These are phyloP conservation scores for Aspidoscelis tigris DNA, from an alignment of 2,113 vertebrate species.

Conservation along the genomic window DNA sequence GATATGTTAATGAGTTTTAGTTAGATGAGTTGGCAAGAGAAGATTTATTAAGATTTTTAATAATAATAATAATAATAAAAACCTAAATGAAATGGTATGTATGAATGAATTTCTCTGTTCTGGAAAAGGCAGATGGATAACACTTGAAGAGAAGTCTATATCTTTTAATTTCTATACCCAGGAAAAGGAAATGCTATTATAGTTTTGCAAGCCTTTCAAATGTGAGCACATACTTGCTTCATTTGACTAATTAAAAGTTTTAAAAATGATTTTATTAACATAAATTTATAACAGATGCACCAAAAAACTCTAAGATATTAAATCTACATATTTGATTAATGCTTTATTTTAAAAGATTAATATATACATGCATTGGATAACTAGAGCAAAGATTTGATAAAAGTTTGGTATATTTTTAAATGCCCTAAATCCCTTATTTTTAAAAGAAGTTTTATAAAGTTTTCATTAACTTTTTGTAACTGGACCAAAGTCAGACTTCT, in stretches of 20 bases:
- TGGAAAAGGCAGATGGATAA: conserved; percentile 48
- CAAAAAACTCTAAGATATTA: conserved; percentile 17
- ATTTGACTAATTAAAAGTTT: conserved; percentile 42
- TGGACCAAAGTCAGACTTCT: not conserved
- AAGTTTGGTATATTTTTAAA: not conserved
- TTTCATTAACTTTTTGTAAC: not conserved
- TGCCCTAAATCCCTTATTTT: not conserved
- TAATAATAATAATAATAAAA: conserved; percentile 56
- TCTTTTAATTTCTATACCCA: conserved; percentile 15
- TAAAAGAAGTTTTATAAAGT: not conserved
- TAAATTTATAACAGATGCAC: conserved; percentile 6
- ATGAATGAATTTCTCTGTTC: conserved; percentile 49
- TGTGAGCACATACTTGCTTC: conserved; percentile 26
- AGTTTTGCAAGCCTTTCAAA: conserved; percentile 33
- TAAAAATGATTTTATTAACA: conserved; percentile 31
- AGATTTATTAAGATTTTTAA: conserved; percentile 58
- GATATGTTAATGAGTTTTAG: conserved; percentile 66
- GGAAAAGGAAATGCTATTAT: conserved; percentile 28
- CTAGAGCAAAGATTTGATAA: not conserved
- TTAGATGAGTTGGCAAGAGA: conserved; percentile 51
- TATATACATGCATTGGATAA: conserved; percentile 6
- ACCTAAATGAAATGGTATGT: conserved; percentile 63
- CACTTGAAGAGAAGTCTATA: conserved; percentile 53
- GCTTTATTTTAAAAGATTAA: conserved; percentile 17
- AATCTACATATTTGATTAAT: conserved; percentile 38